These are phyloP conservation scores for Ptiloglossa arizonensis DNA, from an alignment of 1,140 invertebrate species.

Conservation along the genomic window DNA sequence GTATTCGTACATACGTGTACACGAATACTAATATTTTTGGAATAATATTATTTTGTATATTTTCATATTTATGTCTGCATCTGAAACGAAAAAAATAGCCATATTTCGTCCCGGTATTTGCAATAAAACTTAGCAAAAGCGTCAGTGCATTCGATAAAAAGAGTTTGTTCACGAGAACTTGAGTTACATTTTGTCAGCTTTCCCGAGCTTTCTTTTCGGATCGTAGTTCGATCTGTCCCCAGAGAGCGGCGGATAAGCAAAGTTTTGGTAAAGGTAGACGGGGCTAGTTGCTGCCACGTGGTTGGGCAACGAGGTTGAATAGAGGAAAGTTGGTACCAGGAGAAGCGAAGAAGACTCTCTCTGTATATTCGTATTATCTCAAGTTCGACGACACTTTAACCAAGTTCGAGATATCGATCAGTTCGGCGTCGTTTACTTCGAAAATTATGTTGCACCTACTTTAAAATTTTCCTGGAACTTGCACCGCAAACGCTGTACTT, in stretches of 20 bases:
- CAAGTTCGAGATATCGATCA: constrained; percentile 64
- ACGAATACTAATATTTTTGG: too few relatives aligned
- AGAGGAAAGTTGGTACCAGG: constrained; percentile 46
- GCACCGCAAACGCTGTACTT: not conserved
- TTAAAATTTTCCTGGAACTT: constrained; percentile 8
- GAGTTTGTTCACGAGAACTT: not conserved
- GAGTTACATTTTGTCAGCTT: constrained; percentile 33
- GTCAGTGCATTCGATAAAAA: not conserved
- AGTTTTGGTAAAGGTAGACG: constrained; percentile 53
- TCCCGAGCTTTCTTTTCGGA: constrained; percentile 40
- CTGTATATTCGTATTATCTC: constrained; percentile 64
- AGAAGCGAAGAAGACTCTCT: constrained; percentile 38
- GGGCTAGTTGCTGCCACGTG: constrained; percentile 46
- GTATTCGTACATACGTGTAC: too few relatives aligned
- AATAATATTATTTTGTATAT: too few relatives aligned
- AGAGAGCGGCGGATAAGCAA: constrained; percentile 40
- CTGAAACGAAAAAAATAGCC: too few relatives aligned
- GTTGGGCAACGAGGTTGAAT: constrained; percentile 56
- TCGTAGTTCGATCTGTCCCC: constrained; percentile 52
- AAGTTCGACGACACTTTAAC: constrained; percentile 52
- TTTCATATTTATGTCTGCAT: too few relatives aligned
- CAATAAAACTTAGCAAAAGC: not conserved
- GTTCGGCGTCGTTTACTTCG: constrained; percentile 38
- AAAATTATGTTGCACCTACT: constrained; percentile 10
- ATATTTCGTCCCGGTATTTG: too few relatives aligned